Conservation (phyloP, 2,797 vertebrate genomes). For the Rhinichthys osculus region DNA sequence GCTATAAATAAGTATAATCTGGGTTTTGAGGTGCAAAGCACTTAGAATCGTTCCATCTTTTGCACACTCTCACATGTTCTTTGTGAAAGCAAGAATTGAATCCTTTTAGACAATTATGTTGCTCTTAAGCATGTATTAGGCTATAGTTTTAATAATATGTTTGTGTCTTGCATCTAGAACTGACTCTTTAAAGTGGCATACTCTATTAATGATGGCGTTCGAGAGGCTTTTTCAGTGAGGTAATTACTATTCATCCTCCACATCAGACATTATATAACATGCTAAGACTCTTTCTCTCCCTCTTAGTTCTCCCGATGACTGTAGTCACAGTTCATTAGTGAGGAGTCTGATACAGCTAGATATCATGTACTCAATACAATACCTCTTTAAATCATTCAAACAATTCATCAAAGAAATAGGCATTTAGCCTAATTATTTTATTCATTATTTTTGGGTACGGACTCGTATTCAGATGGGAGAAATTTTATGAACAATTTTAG, state of each 20-base stretch:
- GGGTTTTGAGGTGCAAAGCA: neutral
- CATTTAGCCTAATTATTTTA: neutral
- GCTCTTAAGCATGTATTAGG: neutral
- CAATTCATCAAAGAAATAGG: neutral
- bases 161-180: slow-evolving; percentile 4
- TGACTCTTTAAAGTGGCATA: neutral
- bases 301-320: slow-evolving; percentile 16
- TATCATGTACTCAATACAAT: neutral
- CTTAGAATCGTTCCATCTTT: neutral
- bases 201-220: slow-evolving; percentile 12
- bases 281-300: slow-evolving; percentile 14
- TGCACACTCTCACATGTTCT: neutral
- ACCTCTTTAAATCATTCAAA: neutral
- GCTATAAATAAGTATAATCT: slow-evolving; percentile 17
- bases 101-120: neutral
- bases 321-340: slow-evolving; percentile 43
- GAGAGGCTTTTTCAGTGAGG: slow-evolving; percentile 27
- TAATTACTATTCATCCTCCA: slow-evolving; percentile 37
- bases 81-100: neutral
- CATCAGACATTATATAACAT: slow-evolving; percentile 49
- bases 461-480: neutral
- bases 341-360: neutral
- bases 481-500: neutral
- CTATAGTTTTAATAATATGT: neutral
- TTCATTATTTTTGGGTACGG: neutral